phyloP scores from a whole-genome alignment of 2,888 invertebrate species.

The Helleia helle region DNA sequence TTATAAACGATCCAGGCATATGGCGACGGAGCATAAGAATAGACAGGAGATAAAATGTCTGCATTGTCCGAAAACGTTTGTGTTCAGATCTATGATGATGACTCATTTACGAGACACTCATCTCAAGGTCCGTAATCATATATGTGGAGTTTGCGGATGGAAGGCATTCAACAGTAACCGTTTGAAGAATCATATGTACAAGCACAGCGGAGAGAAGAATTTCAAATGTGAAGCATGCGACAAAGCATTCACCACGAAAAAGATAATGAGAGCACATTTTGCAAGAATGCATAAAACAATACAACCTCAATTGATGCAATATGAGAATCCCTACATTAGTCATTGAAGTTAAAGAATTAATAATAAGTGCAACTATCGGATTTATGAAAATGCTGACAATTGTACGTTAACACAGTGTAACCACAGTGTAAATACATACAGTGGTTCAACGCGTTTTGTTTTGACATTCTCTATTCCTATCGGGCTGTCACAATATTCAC shows the following conservation, averaged over 20 bases:
- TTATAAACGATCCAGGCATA: constrained; percentile 52
- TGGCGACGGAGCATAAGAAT: constrained; percentile 56
- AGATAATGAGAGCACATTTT: constrained; percentile 59
- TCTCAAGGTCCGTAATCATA: constrained; percentile 51
- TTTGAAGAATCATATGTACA: constrained; percentile 65
- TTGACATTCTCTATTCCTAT: too few relatives aligned
- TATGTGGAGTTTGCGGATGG: constrained; percentile 57
- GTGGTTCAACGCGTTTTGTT: too few relatives aligned
- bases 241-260: constrained; percentile 58
- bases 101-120: constrained; percentile 54
- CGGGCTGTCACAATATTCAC: too few relatives aligned
- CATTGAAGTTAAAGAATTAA: too few relatives aligned
- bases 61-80: constrained; percentile 59
- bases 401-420: too few relatives aligned
- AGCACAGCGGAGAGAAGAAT: constrained; percentile 63
- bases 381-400: too few relatives aligned
- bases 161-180: constrained; percentile 61
- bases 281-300: constrained; percentile 48
- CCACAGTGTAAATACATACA: too few relatives aligned
- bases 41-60: constrained; percentile 54
- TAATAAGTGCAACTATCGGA: too few relatives aligned
- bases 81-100: constrained; percentile 64
- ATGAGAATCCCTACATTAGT: constrained; percentile 36
- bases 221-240: constrained; percentile 58
- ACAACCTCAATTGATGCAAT: constrained; percentile 30